These are phyloP conservation scores for Sebastiscus albofasciatus DNA, from an alignment of 2,797 vertebrate genomes.

Conservation along the genomic window DNA sequence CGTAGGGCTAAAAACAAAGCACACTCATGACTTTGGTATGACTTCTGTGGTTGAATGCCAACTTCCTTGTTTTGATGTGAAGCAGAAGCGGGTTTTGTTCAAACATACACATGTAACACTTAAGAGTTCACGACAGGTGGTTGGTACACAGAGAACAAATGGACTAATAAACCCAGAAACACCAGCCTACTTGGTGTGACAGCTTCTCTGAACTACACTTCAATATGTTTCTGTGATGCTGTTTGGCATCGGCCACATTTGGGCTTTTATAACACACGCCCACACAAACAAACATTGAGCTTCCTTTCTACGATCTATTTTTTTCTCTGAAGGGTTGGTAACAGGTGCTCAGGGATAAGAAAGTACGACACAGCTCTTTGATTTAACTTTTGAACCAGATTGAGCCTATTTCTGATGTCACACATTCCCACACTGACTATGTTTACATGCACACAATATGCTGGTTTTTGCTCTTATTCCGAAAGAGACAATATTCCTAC, in stretches of 20 bases:
- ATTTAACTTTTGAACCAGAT: not conserved
- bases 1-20: not conserved
- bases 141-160: slow-evolving; percentile 12
- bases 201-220: not conserved
- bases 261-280: not conserved
- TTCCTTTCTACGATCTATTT: not conserved
- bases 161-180: not conserved
- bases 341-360: not conserved
- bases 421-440: not conserved
- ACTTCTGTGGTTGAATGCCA: not conserved
- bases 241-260: not conserved
- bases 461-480: no score
- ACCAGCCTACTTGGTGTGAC: not conserved
- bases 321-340: not conserved
- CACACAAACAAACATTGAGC: not conserved
- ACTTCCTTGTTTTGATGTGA: slow-evolving; percentile 12
- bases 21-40: slow-evolving; percentile 4
- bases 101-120: not conserved
- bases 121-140: slow-evolving; percentile 15
- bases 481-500: no score
- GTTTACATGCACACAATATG: not conserved
- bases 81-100: not conserved
- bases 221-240: not conserved
- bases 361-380: not conserved
- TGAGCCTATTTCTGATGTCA: not conserved